A percentile compares a stretch with the other conserved stretches of the same genome.
These are phyloP conservation scores for Nasonia oneida DNA, from an alignment of 2,888 invertebrate genomes.

Conservation along the genomic window DNA sequence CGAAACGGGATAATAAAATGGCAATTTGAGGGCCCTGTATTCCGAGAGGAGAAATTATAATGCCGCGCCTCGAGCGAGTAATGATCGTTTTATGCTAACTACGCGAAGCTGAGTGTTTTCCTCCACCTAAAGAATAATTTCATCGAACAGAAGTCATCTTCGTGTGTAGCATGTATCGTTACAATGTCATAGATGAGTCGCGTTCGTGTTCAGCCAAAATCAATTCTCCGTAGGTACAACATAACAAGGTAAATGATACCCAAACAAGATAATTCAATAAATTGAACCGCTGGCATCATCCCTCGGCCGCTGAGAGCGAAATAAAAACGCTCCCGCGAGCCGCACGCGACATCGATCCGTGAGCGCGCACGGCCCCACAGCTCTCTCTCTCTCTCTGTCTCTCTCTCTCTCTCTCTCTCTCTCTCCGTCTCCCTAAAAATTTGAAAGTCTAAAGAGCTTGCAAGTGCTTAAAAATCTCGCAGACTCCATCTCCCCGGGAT, in stretches of 20 bases:
- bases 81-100: slow-evolving; percentile 61
- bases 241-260: not conserved
- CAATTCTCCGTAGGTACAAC: not conserved
- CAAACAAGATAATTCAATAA: slow-evolving; percentile 19
- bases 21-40: slow-evolving; percentile 58
- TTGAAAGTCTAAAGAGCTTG: slow-evolving; percentile 9
- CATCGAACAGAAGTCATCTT: not conserved
- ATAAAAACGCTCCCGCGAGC: not conserved
- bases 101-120: not conserved
- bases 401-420: too few species aligned
- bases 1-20: slow-evolving; percentile 62
- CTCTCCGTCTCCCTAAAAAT: not conserved
- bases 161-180: not conserved
- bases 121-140: not conserved
- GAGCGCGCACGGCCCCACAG: not conserved
- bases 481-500: slow-evolving; percentile 15
- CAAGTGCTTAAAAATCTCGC: slow-evolving; percentile 5
- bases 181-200: not conserved
- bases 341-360: slow-evolving; percentile 11
- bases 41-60: slow-evolving; percentile 41
- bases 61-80: slow-evolving; percentile 18
- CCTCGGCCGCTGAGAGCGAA: not conserved
- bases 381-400: too few species aligned
- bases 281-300: not conserved
- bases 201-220: not conserved